These are phyloP conservation scores for Takifugu ocellatus DNA, from an alignment of 2,797 vertebrate species.

Conservation along the genomic window DNA sequence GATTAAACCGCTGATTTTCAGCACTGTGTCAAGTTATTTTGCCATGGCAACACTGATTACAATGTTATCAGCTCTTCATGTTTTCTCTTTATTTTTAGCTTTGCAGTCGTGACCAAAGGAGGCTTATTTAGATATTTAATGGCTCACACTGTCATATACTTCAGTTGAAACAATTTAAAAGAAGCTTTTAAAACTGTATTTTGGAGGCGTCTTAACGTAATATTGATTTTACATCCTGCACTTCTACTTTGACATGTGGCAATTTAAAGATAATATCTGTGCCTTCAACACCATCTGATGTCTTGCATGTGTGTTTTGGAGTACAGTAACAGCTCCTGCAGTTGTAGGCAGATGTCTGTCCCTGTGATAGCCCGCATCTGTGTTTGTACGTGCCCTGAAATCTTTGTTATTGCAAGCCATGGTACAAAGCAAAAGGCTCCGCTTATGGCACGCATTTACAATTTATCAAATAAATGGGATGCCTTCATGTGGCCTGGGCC, in stretches of 20 bases:
- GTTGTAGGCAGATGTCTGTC: conserved; percentile 68
- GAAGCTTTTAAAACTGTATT: conserved; percentile 6
- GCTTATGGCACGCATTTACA: conserved; percentile 75
- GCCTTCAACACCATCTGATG: conserved; percentile 60
- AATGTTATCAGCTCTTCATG: conserved; percentile 52
- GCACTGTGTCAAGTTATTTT: conserved; percentile 60
- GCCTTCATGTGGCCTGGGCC: conserved; percentile 71
- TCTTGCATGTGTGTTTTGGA: conserved; percentile 53
- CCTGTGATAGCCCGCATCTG: conserved; percentile 55
- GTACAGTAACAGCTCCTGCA: conserved; percentile 55
- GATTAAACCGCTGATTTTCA: conserved; percentile 69
- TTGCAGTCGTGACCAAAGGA: conserved; percentile 13
- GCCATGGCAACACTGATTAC: conserved; percentile 66
- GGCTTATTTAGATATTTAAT: conserved; percentile 3
- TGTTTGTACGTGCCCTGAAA: conserved; percentile 54
- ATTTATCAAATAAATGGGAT: conserved; percentile 81
- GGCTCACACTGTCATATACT: not conserved
- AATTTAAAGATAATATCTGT: conserved; percentile 61
- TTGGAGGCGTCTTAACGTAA: conserved; percentile 28
- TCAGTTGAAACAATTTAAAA: conserved; percentile 2
- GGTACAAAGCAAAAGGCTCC: conserved; percentile 68
- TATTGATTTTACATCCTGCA: conserved; percentile 39
- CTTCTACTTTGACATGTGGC: conserved; percentile 38
- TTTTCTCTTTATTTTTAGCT: conserved; percentile 19
- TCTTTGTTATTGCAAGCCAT: conserved; percentile 62